These are phyloP conservation scores for Sesia apiformis DNA, from an alignment of 2,888 invertebrate species.

Conservation along the genomic window DNA sequence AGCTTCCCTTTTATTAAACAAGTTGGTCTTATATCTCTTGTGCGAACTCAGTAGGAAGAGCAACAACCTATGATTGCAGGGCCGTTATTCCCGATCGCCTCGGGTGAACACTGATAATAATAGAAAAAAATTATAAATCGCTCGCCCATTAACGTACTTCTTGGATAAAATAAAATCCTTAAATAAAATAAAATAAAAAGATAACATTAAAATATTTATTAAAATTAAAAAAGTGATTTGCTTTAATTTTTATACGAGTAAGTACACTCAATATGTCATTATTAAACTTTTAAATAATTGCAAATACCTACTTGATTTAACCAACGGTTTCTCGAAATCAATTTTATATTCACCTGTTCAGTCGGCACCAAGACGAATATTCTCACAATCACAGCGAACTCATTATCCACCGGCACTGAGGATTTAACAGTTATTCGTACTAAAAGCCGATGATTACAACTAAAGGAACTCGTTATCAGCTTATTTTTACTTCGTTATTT, in stretches of 20 bases:
- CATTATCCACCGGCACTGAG: constrained; percentile 63
- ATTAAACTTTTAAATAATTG: too few species aligned
- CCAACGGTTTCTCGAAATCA: constrained; percentile 28
- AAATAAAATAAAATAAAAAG: too few species aligned
- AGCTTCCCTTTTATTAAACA: constrained; percentile 36
- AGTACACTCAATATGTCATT: too few species aligned
- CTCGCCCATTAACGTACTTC: constrained; percentile 17
- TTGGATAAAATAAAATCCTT: too few species aligned
- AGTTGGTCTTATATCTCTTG: constrained; percentile 44
- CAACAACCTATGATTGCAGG: constrained; percentile 74
- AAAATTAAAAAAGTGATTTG: too few species aligned
- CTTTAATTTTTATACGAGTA: too few species aligned
- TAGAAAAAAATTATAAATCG: constrained; percentile 28
- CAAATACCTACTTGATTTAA: too few species aligned
- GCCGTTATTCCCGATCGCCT: constrained; percentile 67
- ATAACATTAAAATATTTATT: too few species aligned
- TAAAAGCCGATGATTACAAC: constrained; percentile 43
- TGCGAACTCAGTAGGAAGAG: constrained; percentile 55
- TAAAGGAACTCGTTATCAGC: constrained; percentile 10
- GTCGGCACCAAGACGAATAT: constrained; percentile 44
- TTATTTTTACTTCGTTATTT: background rate
- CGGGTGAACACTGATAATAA: constrained; percentile 49
- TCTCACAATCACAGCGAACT: constrained; percentile 65
- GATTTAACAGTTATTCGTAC: constrained; percentile 61
- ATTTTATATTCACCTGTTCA: constrained; percentile 65